A percentile compares a stretch with the other conserved stretches of the same genome.
Conservation (phyloP, 1,140 invertebrate genomes). For the Aphidius ervi region DNA sequence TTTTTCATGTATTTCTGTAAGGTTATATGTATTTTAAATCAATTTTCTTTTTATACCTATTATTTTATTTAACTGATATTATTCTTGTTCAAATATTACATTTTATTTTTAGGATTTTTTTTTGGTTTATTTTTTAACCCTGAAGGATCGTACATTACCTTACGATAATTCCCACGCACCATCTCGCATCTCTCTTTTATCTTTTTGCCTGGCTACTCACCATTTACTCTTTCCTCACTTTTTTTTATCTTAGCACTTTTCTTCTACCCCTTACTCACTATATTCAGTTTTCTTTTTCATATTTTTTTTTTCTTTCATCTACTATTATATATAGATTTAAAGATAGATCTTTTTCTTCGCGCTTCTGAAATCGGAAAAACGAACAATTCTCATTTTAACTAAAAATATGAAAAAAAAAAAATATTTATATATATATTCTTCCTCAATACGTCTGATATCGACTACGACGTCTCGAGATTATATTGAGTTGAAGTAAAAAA, state of each 20-base stretch:
- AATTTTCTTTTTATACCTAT: too few relatives aligned
- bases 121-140: too few relatives aligned
- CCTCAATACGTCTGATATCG: too few relatives aligned
- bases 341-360: constrained; percentile 1
- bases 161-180: constrained; percentile 26
- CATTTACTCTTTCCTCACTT: constrained; percentile 9
- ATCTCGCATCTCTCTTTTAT: constrained; percentile 21
- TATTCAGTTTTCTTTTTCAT: constrained; percentile 9
- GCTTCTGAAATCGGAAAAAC: constrained; percentile 1
- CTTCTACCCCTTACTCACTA: background rate
- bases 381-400: background rate
- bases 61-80: background rate
- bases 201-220: constrained; percentile 17
- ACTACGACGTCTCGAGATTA: too few relatives aligned
- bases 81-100: background rate
- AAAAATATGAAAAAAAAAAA: too few relatives aligned
- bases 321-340: too few relatives aligned
- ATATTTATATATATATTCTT: too few relatives aligned
- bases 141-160: constrained; percentile 17
- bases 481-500: too few relatives aligned
- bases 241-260: constrained; percentile 6
- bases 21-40: too few relatives aligned
- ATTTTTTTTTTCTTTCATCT: constrained; percentile 7
- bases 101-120: constrained; percentile 3
- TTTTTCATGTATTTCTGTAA: too few relatives aligned